phyloP scores from a whole-genome alignment of 2,888 invertebrate species.

The Zaprionus obscuricornis region DNA sequence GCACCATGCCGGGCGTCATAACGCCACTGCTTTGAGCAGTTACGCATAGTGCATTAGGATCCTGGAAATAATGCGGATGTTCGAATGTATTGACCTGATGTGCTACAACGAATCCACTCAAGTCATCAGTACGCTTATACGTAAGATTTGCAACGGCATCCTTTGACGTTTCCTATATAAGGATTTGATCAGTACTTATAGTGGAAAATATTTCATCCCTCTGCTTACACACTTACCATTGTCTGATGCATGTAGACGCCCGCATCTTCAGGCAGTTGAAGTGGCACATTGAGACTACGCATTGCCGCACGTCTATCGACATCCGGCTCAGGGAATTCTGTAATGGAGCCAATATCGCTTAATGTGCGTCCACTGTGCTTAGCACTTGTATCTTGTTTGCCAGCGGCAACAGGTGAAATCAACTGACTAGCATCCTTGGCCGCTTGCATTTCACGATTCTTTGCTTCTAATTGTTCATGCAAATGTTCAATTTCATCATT shows the following conservation, averaged over 20 bases:
- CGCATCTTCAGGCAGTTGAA: slow-evolving; percentile 67
- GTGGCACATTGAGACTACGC: slow-evolving; percentile 69
- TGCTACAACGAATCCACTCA: slow-evolving; percentile 71
- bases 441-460: slow-evolving; percentile 84
- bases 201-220: not conserved
- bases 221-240: slow-evolving; percentile 62
- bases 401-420: slow-evolving; percentile 57
- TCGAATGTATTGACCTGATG: slow-evolving; percentile 81
- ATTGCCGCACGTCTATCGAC: slow-evolving; percentile 85
- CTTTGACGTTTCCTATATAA: slow-evolving; percentile 78
- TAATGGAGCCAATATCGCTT: slow-evolving; percentile 89
- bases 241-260: slow-evolving; percentile 75
- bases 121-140: slow-evolving; percentile 77
- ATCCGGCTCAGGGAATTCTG: slow-evolving; percentile 89
- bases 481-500: slow-evolving; percentile 88
- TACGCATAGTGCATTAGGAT: slow-evolving; percentile 56
- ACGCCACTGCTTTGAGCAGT: slow-evolving; percentile 66
- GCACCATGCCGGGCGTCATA: slow-evolving; percentile 73
- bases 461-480: slow-evolving; percentile 84
- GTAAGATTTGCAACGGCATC: slow-evolving; percentile 80
- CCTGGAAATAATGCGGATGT: slow-evolving; percentile 82
- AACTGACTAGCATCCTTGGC: slow-evolving; percentile 84
- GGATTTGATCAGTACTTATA: not conserved
- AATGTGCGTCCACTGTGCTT: slow-evolving; percentile 88
- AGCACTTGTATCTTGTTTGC: slow-evolving; percentile 84